Percentiles rank a stretch among this genome's conserved stretches.
These are phyloP conservation scores for Sinonovacula constricta DNA, from an alignment of 1,140 invertebrate genomes.

Conservation along the genomic window DNA sequence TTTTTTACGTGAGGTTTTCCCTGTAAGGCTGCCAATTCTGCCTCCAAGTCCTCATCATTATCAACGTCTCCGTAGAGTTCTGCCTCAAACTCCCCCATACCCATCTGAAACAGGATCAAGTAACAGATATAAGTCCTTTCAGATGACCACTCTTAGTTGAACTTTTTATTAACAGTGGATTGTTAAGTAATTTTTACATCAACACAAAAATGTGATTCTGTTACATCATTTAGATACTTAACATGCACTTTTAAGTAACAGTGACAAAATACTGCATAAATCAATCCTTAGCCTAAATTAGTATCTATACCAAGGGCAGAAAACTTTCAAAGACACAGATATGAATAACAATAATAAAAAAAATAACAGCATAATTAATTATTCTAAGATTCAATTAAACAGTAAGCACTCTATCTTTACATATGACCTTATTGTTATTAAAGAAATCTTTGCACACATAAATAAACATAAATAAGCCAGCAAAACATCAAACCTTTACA, in stretches of 20 bases:
- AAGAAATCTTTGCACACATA: too few species aligned
- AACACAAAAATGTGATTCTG: background rate
- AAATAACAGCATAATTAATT: too few species aligned
- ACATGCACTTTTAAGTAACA: background rate
- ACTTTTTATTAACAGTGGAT: background rate
- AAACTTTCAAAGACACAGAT: too few species aligned
- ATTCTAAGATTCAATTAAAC: too few species aligned
- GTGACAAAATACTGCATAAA: background rate
- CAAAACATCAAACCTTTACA: too few species aligned
- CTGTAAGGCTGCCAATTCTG: slow-evolving; percentile 88
- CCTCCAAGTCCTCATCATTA: slow-evolving; percentile 87
- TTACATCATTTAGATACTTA: background rate
- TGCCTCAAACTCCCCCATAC: slow-evolving; percentile 59
- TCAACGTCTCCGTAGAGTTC: slow-evolving; percentile 69
- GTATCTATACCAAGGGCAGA: too few species aligned
- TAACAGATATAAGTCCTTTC: too few species aligned
- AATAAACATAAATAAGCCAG: too few species aligned
- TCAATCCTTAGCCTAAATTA: background rate
- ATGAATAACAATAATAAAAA: too few species aligned
- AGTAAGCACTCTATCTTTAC: too few species aligned
- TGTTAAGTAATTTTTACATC: background rate
- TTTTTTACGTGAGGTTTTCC: slow-evolving; percentile 71
- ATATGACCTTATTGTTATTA: too few species aligned
- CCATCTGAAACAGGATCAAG: slow-evolving; percentile 58
- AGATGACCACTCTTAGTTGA: background rate